Evolutionary conservation across 53 echinoderm and acorn worm genomes (phyloP), one percentile per base, ranked within the genome.

Genomic region (Patiria pectinifera): DNA sequence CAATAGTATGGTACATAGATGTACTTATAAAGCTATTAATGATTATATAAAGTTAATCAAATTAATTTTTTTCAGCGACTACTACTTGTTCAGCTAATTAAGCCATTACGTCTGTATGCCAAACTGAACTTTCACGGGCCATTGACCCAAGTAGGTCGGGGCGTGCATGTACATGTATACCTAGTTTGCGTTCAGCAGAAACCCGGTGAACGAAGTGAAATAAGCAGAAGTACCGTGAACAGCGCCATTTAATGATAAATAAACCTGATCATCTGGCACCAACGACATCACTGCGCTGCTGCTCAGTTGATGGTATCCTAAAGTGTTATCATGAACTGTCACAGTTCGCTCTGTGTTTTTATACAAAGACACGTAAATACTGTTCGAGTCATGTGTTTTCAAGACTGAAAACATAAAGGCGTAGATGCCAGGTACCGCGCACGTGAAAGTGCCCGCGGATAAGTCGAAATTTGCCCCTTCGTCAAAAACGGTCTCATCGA

Each of bases 321-420:
- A 1, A 3, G 26, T 26, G 15, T 35, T 5, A 35, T 25, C 78
- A 35, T 69, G 46, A 4, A 43, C 85, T 9, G 85, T 66, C 15
- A 45, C 85, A 21, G 69, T 70, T 6, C 53, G 13, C 14, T 85
- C 69, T 9, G 13, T 66, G 69, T 85, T 85, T 70, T 62, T 85
- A 18, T 45, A 45, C 44, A 85, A 25, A 3, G 15, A 8, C 10
- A 85, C 18, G 8, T 66, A 66, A 44, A 85, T 18, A 46, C 3
- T 9, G 26, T 7, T 13, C 7, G 44, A 6, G 4, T 44, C 44
- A 11, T 14, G 11, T n/a, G 44, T 18, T 85, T 85, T 85, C 46
- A 85, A 66, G 9, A 85, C 70, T 4, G 85, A 85, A 70, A 85
- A 85, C 85, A 46, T 85, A 46, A 85, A 85, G 44, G 69, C 85